phyloP scores from a whole-genome alignment of 2,113 vertebrate genomes.

The Anoura caudifer region DNA sequence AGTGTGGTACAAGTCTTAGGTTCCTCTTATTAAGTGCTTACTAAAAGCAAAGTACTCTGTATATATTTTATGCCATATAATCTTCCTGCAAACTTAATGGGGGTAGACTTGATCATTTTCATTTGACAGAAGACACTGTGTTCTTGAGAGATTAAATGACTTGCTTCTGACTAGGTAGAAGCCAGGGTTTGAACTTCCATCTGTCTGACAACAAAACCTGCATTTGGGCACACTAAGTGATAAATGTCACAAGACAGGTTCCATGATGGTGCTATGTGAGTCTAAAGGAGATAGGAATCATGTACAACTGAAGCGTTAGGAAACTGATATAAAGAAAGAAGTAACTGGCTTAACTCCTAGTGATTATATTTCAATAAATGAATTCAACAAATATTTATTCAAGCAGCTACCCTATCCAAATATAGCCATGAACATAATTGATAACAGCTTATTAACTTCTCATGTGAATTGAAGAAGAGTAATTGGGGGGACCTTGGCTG shows the following conservation, averaged over 20 bases:
- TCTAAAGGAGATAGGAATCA: not conserved
- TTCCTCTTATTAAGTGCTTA: not conserved
- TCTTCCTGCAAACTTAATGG: not conserved
- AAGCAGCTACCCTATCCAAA: not conserved
- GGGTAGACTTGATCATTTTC: not conserved
- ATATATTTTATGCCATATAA: not conserved
- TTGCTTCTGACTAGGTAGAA: not conserved
- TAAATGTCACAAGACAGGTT: not conserved
- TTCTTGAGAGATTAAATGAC: not conserved
- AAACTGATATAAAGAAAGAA: not conserved
- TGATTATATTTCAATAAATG: not conserved
- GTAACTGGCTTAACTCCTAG: not conserved
- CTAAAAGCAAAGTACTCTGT: not conserved
- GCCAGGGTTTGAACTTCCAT: not conserved
- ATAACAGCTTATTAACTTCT: not conserved
- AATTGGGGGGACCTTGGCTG: not conserved
- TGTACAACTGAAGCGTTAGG: not conserved
- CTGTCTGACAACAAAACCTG: not conserved
- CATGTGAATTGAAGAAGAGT: constrained; percentile 27
- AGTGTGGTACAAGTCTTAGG: not conserved
- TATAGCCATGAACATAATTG: not conserved
- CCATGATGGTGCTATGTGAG: not conserved
- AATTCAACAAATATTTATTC: constrained; percentile 24
- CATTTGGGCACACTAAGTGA: not conserved
- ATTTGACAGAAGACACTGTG: not conserved